Evolutionary conservation across 2,888 invertebrate genomes (phyloP), one percentile per base, ranked within the genome.

Genomic region (Macrophya annulata): DNA sequence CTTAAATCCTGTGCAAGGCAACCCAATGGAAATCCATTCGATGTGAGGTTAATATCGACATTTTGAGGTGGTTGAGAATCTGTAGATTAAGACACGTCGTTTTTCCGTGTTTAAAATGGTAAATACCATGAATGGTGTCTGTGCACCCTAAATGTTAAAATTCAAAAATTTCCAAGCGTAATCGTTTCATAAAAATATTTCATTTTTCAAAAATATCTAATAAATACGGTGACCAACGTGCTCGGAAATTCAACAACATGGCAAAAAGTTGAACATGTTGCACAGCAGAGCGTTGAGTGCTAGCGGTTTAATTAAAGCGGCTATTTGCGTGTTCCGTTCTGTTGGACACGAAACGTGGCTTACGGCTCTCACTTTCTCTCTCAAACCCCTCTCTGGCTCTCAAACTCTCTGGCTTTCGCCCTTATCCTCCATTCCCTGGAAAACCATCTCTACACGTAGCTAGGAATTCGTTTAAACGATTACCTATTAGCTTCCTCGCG

Each of bases 281-380:
- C 81, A 81, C 59, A 25, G 81, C 81, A 81, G 43, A 25, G 62
- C 81, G 62, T 62, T 81, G 62, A 81, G 81, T 81, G 62, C 21
- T 81, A n/a, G 51, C 79, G 85, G 84, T 87, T 87, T 87, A 86
- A 87, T 87, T 86, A 86, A 86, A 87, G 85, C 85, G 86, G 86
- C 87, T 85, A 87, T 87, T 86, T 86, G 86, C 86, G 84, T 87
- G 86, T 86, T 87, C 74, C 77, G 86, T 86, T 87, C 85, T 25
- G 85, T 85, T 51, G 59, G 74, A 59, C 84, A 83, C 84, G 77
- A 82, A 84, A 86, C 85, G 84, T 72, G 77, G 84, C 81, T 81
- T 43, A 62, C 43, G 62, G 59, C 25, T 43, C 81, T 59, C 21
- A 43, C 40, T 62, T 62, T 62, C 77, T 51, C 72, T 12, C 77